Base-by-base conservation (phyloP, 2,113 vertebrate species). In the Oryzias curvinotus region DNA sequence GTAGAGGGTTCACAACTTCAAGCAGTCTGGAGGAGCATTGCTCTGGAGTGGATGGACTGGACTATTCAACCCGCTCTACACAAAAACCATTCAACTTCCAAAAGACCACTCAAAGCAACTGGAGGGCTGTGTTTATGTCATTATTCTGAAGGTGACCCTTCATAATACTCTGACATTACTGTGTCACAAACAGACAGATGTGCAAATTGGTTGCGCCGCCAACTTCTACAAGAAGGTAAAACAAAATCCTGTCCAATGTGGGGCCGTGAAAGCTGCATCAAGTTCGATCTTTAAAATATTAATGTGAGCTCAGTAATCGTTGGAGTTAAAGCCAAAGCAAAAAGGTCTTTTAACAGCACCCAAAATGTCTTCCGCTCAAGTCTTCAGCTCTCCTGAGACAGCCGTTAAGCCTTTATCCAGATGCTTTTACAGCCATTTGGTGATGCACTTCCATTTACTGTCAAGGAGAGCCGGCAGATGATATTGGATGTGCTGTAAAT, bases 91-190 rank as follows among this genome's bases (percentile, higher is more conserved):
- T 91, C 77, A 68, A 73, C 76, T 70, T 68, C 84, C 85, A 86
- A 89, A 84, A 89, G 87, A 81, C 82, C 82, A 87, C 88, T 89
- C 80, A 64, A 75, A 76, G 70, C 73, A 73, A 67, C 81, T 82
- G 54, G 52, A 90, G 85, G 87, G 87, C 78, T 52, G 57, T 52
- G 84, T 83, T 88, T 88, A 77, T 84, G 86, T 92, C 89, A 90
- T 86, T 57, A 63, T 72, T 73, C 66, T 87, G 30, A 77, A 91
- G 85, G 74, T 82, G 46, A 43, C 23, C 21, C 61, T 59, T 80
- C 73, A 73, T 79, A 56, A 73, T 73, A 76, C 61, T 56, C 63
- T 63, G 41, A 36, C 44, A 57, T 73, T 45, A 75, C 82, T 77
- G 73, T 71, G 42, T 69, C 69, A 70, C 62, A 50, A 14, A 10